Base-by-base conservation (phyloP, 2,113 vertebrate species). In the Monarcha castaneiventris region DNA sequence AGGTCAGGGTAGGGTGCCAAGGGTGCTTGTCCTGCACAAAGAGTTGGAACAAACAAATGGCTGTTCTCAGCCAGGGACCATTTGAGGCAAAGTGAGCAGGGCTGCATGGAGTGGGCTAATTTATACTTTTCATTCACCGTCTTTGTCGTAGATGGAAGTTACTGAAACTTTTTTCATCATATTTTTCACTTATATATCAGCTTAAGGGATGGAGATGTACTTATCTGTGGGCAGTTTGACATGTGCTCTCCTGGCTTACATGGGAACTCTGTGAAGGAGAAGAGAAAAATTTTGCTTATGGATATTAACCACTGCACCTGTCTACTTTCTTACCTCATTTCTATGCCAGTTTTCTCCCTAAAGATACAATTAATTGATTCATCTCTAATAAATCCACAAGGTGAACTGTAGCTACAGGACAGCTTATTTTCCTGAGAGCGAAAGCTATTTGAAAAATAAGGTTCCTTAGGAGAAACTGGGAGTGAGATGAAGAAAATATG, bases 21-120 rank as follows among this genome's bases (percentile, higher is more conserved):
- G 21, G 10, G 4, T 21, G 4, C 9, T 0, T 10, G 11, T 43
- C 17, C 52, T 16, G 9, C 1, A 0, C 3, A 13, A 51, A 63
- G 21, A 21, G 17, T 1, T 35, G 58, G 29, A 79, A 27, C 15
- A 62, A 59, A 48, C 30, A 23, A 55, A 20, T 9, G 10, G 30
- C 4, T 13, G 0, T 4, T 7, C 46, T 81, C 64, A 43, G 16
- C 3, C 19, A 41, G 12, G 41, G 13, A 19, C 12, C 16, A 16
- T 14, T 5, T 6, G 16, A 56, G 41, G 13, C 1, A 21, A 33
- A 11, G 35, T 17, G 41, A 73, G 19, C 37, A 73, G 22, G 41
- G 51, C 32, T 62, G 63, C 23, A 2, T 5, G 16, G 12, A 19
- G 6, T 2, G 7, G 4, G 14, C 4, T 80, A n/a, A 58, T 55